These are phyloP conservation scores for Drosophila quasianomalipes DNA, from an alignment of 2,888 invertebrate genomes.

Conservation along the genomic window DNA sequence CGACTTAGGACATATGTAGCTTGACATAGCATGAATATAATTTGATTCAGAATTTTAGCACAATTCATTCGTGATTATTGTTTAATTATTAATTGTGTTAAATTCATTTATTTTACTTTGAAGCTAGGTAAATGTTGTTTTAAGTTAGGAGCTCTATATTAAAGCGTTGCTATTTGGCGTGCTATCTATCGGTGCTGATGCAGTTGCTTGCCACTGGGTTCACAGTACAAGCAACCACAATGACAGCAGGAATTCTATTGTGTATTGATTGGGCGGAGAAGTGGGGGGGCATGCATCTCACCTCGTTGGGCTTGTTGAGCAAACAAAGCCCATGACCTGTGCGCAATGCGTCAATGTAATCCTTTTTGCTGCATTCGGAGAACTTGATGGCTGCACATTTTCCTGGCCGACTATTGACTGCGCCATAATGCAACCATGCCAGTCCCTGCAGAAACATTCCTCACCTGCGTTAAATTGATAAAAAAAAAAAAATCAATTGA, in stretches of 20 bases:
- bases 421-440: conserved; percentile 98
- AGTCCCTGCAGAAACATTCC: conserved; percentile 95
- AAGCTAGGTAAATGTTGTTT: background rate
- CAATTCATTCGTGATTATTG: background rate
- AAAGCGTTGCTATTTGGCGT: background rate
- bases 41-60: background rate
- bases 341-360: conserved; percentile 94
- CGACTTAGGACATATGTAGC: background rate
- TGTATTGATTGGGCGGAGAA: conserved; percentile 32
- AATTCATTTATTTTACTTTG: background rate
- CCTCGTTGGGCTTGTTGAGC: conserved; percentile 97
- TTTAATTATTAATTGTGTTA: background rate
- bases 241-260: conserved; percentile 20
- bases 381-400: conserved; percentile 98
- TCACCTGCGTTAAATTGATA: conserved; percentile 86
- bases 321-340: conserved; percentile 96
- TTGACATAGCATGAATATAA: background rate
- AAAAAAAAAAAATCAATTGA: background rate
- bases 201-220: conserved; percentile 10
- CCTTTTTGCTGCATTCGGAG: conserved; percentile 96
- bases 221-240: conserved; percentile 23
- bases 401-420: conserved; percentile 96
- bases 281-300: conserved; percentile 82
- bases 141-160: background rate
- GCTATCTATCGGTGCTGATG: conserved; percentile 6